Evolutionary conservation across 1,140 invertebrate genomes (phyloP), one percentile per base, ranked within the genome.

Genomic region (Lethrus apterus): DNA sequence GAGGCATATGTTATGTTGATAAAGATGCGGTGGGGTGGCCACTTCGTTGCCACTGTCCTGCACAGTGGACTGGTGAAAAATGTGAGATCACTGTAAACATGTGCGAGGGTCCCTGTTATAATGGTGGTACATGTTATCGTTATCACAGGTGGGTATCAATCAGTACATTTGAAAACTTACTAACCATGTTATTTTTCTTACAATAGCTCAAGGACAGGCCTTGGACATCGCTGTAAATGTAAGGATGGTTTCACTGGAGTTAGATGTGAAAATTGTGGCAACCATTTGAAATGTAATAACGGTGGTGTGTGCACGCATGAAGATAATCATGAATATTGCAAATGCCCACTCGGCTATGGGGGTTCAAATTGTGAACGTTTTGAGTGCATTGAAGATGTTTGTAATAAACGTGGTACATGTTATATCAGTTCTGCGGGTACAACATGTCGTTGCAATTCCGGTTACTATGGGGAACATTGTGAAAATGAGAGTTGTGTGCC

Each of bases 21-120:
- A 43, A 64, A 1, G 50, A 59, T 8, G 44, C 60, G n/a, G 15
- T 47, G 8, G 44, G 47, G 35, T 48, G 50, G 11, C 42, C 49
- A 18, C 43, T 71, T 4, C 63, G 72, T 58, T 85, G 81, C 59
- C 70, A 67, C 40, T 86, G 84, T 57, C 73, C 70, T 13, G 62
- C 73, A 3, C 71, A 77, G 11, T 86, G 77, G 74, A 75, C 75
- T 1, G 84, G 84, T 3, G 68, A 75, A 24, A 66, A 77, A 2
- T 86, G 84, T 63, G 80, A 86, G 62, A 71, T 60, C 11, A 71
- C 70, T 1, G 64, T 75, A 9, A 62, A 69, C 2, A 60, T 70
- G 24, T 77, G 77, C 54, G 62, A 70, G n/a, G 59, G 60, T 14
- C 46, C 55, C 14, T 73, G 75, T 52, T 56, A 67, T n/a, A 81